Evolutionary conservation across 2,797 vertebrate species (phyloP), one percentile per base, ranked within the genome.

Genomic region (Clarias pachynema): DNA sequence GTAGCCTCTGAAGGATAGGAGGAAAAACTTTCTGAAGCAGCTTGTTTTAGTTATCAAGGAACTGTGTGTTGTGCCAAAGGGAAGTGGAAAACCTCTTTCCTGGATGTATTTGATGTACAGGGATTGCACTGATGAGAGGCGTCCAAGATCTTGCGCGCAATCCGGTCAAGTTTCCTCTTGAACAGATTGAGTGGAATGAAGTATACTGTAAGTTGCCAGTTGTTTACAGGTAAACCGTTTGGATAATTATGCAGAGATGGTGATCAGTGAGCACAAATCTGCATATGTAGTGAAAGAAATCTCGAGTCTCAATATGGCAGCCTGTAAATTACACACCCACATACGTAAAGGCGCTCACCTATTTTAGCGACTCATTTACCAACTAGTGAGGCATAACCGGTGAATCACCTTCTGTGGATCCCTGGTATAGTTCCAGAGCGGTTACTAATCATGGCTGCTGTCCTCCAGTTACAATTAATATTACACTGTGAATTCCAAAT

Each of bases 301-400:
- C 79, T 57, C 34, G 2, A 56, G 62, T 65, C 66, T 86, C 79
- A 78, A 29, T 37, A 63, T 72, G 85, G 63, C 57, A 63, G 60
- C 56, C 49, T 9, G 9, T 24, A 65, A 78, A 88, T 81, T 62
- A 73, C 81, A 82, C 62, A 79, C 85, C 49, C 81, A 79, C 70
- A 80, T 82, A 70, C 81, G 68, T 74, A 85, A 85, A 85, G 78
- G 70, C 40, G 59, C 59, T 83, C 85, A 89, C 85, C 85, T 88
- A 77, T 86, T 86, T 81, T 73, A 86, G 31, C 34, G 81, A 84
- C 66, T 79, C 86, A 89, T 90, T 89, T 85, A 82, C 86, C 26
- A 37, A 49, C 86, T 84, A 87, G 80, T 87, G 80, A 89, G 72
- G 86, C 86, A 63, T 84, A 83, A 56, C 79, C 68, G 72, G 40